phyloP scores from a whole-genome alignment of 2,797 vertebrate genomes.

The Hyperoplus immaculatus region DNA sequence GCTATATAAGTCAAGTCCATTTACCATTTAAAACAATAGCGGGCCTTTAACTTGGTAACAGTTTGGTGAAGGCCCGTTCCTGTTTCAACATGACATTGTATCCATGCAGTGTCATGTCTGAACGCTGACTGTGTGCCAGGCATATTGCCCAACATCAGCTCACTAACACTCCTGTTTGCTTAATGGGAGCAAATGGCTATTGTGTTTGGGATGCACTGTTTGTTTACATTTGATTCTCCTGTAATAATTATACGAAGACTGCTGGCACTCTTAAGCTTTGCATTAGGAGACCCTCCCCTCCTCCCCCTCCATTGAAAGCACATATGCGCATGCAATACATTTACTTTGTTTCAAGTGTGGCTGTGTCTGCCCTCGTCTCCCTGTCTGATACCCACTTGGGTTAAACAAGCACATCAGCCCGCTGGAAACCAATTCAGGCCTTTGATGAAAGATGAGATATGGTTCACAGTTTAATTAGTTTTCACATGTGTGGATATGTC shows the following conservation, averaged over 20 bases:
- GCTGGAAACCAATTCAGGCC: constrained; percentile 45
- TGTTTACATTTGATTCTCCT: background rate
- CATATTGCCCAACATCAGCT: background rate
- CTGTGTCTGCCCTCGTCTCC: constrained; percentile 40
- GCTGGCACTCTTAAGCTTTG: background rate
- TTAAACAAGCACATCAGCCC: constrained; percentile 44
- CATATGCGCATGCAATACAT: constrained; percentile 9
- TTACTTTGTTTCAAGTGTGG: constrained; percentile 37
- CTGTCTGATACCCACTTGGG: constrained; percentile 32
- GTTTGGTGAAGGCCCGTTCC: too few relatives aligned
- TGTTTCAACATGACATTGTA: background rate
- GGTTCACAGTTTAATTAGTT: constrained; percentile 68
- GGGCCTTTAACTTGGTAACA: too few relatives aligned
- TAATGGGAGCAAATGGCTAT: constrained; percentile 1
- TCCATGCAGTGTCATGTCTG: background rate
- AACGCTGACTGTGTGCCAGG: background rate
- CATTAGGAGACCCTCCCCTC: background rate
- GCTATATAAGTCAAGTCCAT: too few relatives aligned
- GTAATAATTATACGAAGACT: background rate
- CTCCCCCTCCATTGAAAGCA: too few relatives aligned
- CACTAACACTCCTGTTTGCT: background rate
- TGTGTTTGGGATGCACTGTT: background rate
- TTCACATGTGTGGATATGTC: constrained; percentile 45
- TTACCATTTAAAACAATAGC: too few relatives aligned
- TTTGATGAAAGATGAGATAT: constrained; percentile 63